Base-by-base conservation (phyloP, 2,113 vertebrate genomes). In the Zeus faber region DNA sequence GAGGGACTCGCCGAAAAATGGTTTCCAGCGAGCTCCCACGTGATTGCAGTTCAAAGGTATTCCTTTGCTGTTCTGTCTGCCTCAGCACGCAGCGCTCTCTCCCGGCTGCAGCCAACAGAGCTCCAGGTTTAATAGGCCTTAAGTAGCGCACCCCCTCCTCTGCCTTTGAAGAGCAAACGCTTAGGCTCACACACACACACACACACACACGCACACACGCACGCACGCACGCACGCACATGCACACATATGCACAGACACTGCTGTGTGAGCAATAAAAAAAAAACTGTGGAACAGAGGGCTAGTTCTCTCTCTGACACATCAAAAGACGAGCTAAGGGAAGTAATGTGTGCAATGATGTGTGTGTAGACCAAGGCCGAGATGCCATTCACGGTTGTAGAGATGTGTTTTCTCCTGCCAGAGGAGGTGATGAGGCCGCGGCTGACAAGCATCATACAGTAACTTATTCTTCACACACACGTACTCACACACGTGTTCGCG, bases 41-140 rank as follows among this genome's bases (percentile, higher is more conserved):
- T 85, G 80, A 85, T 72, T 87, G 65, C 74, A 78, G 85, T 86
- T 87, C 83, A 86, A 86, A 87, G 83, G 83, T 82, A 78, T 52
- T 54, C 54, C 68, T 80, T 53, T 44, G n/a, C 61, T 66, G 61
- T 84, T 82, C 76, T 83, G 81, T 85, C 83, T 84, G 85, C 75
- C 76, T 84, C 81, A 85, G 85, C 83, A 84, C 24, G 66, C 74
- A 41, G 62, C 10, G 45, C 62, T 57, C 70, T 73, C 79, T 83
- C 73, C 54, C n/a, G 24, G 72, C 81, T 70, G 76, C 76, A 72
- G 75, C 58, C 68, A 79, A 59, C 78, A 68, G 74, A 74, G 81
- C 78, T 77, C 57, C 78, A 80, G 78, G 74, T 87, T 87, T 87
- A 84, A 87, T 83, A 81, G 80, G 76, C 73, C 78, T 81, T 83